Base-by-base conservation (phyloP, 2,113 vertebrate species). In the Urocitellus parryii region DNA sequence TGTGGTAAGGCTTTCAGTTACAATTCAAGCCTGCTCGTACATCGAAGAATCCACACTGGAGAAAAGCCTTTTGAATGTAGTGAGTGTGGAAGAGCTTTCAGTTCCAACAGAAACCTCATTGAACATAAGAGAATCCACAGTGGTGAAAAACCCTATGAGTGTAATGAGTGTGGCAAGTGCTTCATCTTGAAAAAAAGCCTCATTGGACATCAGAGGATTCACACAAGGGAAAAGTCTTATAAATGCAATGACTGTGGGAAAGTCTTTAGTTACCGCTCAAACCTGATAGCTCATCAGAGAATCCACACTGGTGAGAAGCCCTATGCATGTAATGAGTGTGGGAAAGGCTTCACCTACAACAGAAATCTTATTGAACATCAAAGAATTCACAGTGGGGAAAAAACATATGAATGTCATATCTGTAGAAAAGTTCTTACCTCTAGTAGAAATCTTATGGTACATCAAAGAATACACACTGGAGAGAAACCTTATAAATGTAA, bases 111-210 rank as follows among this genome's bases (percentile, higher is more conserved):
- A 24, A 98, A 97, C 45, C 97, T 98, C 76, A 82, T 93, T 51
- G 96, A 98, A 25, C 98, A 98, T 22, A 96, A 98, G 77, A 96
- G 97, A 80, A 98, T 97, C 76, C 97, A 98, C 76, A 98, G 97
- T 25, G 97, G 98, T 0, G 96, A 97, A 84, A 97, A 98, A 24
- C 97, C 97, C 1, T 98, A 96, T 77, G 96, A 97, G 27, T 97
- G 97, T n/a, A 84, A 84, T 32, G 97, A 97, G 39, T 97, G 97
- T 76, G 97, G 93, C 18, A 97, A 96, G n/a, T 94, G 97, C 68
- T 98, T 98, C 76, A 93, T 97, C 79, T 94, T 97, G 45, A 97
- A 93, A 86, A 97, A 97, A 22, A 97, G 97, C 80, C 97, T 97
- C 68, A 86, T 97, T 72, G 97, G 96, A 22, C 96, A 97, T 56